Evolutionary conservation across 1,140 invertebrate species (phyloP).

Genomic region (Aphidius gifuensis): DNA sequence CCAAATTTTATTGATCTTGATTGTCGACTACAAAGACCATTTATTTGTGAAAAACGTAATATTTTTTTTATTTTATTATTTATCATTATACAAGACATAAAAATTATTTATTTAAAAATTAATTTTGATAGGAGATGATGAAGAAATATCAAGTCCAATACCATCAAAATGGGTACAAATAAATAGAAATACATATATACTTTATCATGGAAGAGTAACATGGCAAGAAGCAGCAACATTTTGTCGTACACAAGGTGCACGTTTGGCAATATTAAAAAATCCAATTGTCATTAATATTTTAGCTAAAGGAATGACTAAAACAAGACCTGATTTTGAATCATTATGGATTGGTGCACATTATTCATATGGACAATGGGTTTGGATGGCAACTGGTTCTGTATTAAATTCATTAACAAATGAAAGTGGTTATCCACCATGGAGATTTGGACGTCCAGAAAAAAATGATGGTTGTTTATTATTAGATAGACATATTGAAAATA

Average conservation of each 20-base stretch:
- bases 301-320: slow-evolving; percentile 34
- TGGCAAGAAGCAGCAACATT: slow-evolving; percentile 33
- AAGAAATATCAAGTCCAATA: slow-evolving; percentile 26
- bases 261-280: slow-evolving; percentile 34
- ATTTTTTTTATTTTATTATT: not conserved
- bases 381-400: slow-evolving; percentile 33
- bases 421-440: slow-evolving; percentile 36
- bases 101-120: not conserved
- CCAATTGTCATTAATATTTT: slow-evolving; percentile 30
- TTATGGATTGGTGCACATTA: slow-evolving; percentile 37
- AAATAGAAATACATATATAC: slow-evolving; percentile 27
- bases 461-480: slow-evolving; percentile 34
- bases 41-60: slow-evolving; percentile 37
- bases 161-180: slow-evolving; percentile 35
- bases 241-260: slow-evolving; percentile 32
- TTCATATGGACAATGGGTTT: slow-evolving; percentile 34
- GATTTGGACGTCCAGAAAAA: slow-evolving; percentile 31
- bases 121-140: slow-evolving; percentile 16
- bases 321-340: slow-evolving; percentile 36
- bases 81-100: slow-evolving; percentile 4
- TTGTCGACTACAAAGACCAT: slow-evolving; percentile 33
- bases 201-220: slow-evolving; percentile 35
- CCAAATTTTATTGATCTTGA: slow-evolving; percentile 37
- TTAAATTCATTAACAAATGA: slow-evolving; percentile 29
- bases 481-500: slow-evolving; percentile 32